Base-by-base conservation (phyloP, 1,140 invertebrate species). In the Pseudachorutes palmiensis region DNA sequence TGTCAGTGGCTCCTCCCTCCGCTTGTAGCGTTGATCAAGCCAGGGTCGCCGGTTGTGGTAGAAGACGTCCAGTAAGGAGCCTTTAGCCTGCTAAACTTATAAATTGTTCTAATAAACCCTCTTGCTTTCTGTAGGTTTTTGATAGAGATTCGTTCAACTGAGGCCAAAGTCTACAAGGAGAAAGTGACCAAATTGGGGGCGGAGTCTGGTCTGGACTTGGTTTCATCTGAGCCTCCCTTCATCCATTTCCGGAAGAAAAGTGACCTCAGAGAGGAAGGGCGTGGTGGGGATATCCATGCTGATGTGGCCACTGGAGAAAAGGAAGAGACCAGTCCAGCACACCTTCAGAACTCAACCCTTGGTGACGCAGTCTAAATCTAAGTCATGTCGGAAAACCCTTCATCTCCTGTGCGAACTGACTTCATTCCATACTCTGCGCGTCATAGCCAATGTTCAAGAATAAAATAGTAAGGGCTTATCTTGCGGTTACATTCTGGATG, bases 131-230 rank as follows among this genome's bases (percentile, higher is more conserved):
- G 9, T 30, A 71, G 69, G n/a, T 71, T 68, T 30, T 24, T 32
- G 1, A 12, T 71, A 26, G 66, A 68, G 19, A 33, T 71, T 5
- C 55, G 69, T 19, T 41, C 67, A 48, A 66, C 67, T 32, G 63
- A 67, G 12, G 30, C 48, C 3, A 5, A 57, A 28, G n/a, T 49
- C 16, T 71, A 64, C 45, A 1, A 62, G 3, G 63, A 67, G 0
- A 71, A 65, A 58, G 45, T 71, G 0, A 33, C 41, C 29, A 59
- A 71, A 48, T 33, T 71, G 51, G 51, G 14, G 24, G 24, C 12
- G 51, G 5, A 55, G 24, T 16, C 9, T 26, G 24, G 24, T 5
- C 5, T 55, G 51, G 51, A 55, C 12, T 55, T 55, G 12, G 24
- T 16, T 5, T 9, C 12, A 55, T 16, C 24, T 55, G 24, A 16